A percentile compares a stretch with the other conserved stretches of the same genome.
These are phyloP conservation scores for Tupiocoris notatus DNA, from an alignment of 2,888 invertebrate genomes.

Conservation along the genomic window DNA sequence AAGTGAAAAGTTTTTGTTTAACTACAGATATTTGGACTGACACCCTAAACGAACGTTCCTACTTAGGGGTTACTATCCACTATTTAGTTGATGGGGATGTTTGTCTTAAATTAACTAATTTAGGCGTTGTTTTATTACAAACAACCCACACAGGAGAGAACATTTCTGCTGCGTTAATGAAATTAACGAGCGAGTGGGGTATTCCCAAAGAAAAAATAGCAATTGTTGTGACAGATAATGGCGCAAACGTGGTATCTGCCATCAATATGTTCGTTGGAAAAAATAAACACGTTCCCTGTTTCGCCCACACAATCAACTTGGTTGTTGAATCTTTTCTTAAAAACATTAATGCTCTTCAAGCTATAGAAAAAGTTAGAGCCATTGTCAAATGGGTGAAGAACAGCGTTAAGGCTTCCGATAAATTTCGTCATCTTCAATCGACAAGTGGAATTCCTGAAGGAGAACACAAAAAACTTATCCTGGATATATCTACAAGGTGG, in stretches of 20 bases:
- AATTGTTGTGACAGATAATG: slow-evolving; percentile 14
- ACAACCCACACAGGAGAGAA: neutral
- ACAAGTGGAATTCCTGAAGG: slow-evolving; percentile 11
- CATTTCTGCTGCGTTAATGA: too few relatives aligned
- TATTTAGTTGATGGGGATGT: slow-evolving; percentile 1
- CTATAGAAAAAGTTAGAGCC: slow-evolving; percentile 20
- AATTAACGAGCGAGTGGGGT: slow-evolving; percentile 14
- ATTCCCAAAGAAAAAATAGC: slow-evolving; percentile 8
- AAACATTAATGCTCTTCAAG: neutral
- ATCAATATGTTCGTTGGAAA: neutral
- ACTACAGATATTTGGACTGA: slow-evolving; percentile 29
- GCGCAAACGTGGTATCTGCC: slow-evolving; percentile 3
- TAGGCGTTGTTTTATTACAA: neutral
- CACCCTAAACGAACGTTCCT: slow-evolving; percentile 8
- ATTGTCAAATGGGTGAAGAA: slow-evolving; percentile 39
- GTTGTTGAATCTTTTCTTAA: neutral
- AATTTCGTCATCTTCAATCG: slow-evolving; percentile 7
- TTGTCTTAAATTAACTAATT: neutral
- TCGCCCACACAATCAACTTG: slow-evolving; percentile 24
- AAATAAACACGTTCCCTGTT: slow-evolving; percentile 6
- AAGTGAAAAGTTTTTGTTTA: neutral
- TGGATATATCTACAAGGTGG: slow-evolving; percentile 26
- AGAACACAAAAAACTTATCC: slow-evolving; percentile 23
- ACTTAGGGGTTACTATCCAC: slow-evolving; percentile 24
- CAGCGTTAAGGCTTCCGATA: slow-evolving; percentile 23